Base-by-base conservation (phyloP, 2,888 invertebrate species). In the Epinotia nisella region DNA sequence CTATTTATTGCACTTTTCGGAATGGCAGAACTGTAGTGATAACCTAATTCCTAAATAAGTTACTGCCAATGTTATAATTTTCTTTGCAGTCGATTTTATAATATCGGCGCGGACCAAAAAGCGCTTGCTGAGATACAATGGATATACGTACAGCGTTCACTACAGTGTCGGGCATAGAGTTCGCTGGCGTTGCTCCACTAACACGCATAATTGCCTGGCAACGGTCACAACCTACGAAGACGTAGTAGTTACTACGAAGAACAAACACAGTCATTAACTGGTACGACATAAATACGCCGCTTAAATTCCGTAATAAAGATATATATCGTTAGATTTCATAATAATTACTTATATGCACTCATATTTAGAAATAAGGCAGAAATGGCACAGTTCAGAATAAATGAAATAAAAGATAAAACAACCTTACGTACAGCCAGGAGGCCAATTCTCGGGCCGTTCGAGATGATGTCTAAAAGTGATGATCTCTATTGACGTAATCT, bases 81-180 rank as follows among this genome's bases (percentile, higher is more conserved):
- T 21, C 2, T 29, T 64, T 64, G n/a, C 62, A 64, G 62, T 24
- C 2, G 62, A 64, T 3, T 64, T 51, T 51, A 64, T 64, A 64
- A 11, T 24, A 51, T 64, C 62, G 7, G 1, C 49, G 3, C 24
- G 62, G 17, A 17, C 51, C 29, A 24, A 17, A 10, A 64, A 51
- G 17, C 62, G 62, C n/a, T 17, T 64, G 24, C 29, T 64, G 1
- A 51, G 29, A n/a, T 29, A 64, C 29, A 64, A 64, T 7, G 62
- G 62, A 0, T 64, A 64, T 35, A 64, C 64, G 5, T 53, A 53
- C 17, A 35, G 51, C 7, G 51, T 13, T 0, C 64, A 64, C 7
- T 64, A 64, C 35, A 11, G 3, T 1, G n/a, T 17, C 15, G 51
- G 35, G 13, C 7, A 3, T 1, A 51, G 17, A 19, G 13, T 19